Evolutionary conservation across 2,888 invertebrate genomes (phyloP).

Genomic region (Drosophila paracracens): DNA sequence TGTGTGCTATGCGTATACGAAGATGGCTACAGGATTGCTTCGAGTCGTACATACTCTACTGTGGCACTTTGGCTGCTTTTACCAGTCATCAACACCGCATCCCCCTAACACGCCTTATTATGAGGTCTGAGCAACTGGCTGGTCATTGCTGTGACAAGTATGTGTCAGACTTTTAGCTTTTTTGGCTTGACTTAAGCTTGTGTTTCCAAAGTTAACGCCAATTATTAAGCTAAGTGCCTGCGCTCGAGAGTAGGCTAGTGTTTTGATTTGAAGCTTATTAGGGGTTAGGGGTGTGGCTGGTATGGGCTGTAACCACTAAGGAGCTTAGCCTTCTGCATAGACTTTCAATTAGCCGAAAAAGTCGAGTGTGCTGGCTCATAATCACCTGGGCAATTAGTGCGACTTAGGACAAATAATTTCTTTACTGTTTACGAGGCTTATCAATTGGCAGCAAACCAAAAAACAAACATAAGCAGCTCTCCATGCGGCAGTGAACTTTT

Average conservation of each 20-base stretch:
- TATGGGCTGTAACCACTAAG: constrained; percentile 61
- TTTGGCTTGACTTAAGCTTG: background rate
- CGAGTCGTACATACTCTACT: background rate
- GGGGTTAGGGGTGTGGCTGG: background rate
- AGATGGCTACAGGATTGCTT: background rate
- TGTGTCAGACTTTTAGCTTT: constrained; percentile 50
- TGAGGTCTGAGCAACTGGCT: constrained; percentile 30
- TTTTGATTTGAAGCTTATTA: constrained; percentile 9
- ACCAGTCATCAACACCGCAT: constrained; percentile 19
- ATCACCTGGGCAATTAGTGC: constrained; percentile 69
- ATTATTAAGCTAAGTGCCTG: constrained; percentile 56
- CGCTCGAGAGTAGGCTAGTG: constrained; percentile 43
- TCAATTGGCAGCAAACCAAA: constrained; percentile 18
- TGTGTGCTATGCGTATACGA: background rate
- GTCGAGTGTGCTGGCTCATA: constrained; percentile 12
- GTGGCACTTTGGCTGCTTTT: constrained; percentile 8
- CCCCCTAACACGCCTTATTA: background rate
- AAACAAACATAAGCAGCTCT: constrained; percentile 46
- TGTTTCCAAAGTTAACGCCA: constrained; percentile 15
- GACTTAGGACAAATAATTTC: constrained; percentile 46
- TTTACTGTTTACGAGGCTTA: constrained; percentile 9
- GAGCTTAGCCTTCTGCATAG: constrained; percentile 56
- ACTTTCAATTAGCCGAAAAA: constrained; percentile 44
- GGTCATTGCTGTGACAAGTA: constrained; percentile 79
- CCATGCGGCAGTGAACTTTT: constrained; percentile 52